Evolutionary conservation across 37 sponge, comb jelly and placozoan genomes (phyloP).

Genomic region (Eunapius fragilis): DNA sequence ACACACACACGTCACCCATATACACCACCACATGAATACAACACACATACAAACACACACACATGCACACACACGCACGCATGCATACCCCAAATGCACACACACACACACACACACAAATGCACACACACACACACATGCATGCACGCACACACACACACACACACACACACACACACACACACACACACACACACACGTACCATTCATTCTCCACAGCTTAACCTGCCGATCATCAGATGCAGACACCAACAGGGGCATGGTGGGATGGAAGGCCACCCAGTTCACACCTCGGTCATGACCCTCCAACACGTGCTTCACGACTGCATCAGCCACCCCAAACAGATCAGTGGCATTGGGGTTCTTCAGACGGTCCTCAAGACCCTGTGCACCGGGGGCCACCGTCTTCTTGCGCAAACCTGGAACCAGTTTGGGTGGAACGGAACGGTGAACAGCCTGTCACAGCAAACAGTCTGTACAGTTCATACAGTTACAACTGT

Average conservation of each 20-base stretch:
- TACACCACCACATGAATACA: too few species aligned
- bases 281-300: conserved; percentile 99
- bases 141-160: conserved; percentile 9
- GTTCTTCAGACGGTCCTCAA: conserved; percentile 66
- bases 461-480: too few species aligned
- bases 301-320: conserved; percentile 96
- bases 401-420: conserved; percentile 93
- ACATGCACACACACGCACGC: not conserved
- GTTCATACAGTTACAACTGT: too few species aligned
- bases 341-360: conserved; percentile 89
- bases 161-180: conserved; percentile 21
- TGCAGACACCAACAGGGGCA: conserved; percentile 93
- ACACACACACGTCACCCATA: too few species aligned
- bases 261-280: conserved; percentile 94
- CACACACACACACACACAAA: not conserved
- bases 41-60: not conserved
- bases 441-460: too few species aligned
- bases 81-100: not conserved
- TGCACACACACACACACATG: too few species aligned
- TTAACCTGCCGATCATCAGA: conserved; percentile 98
- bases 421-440: conserved; percentile 8
- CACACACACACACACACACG: conserved; percentile 8
- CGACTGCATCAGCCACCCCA: conserved; percentile 90
- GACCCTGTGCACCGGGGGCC: conserved; percentile 75
- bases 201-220: conserved; percentile 98